These are phyloP conservation scores for Serripes groenlandicus DNA, from an alignment of 2,888 invertebrate species.

Conservation along the genomic window DNA sequence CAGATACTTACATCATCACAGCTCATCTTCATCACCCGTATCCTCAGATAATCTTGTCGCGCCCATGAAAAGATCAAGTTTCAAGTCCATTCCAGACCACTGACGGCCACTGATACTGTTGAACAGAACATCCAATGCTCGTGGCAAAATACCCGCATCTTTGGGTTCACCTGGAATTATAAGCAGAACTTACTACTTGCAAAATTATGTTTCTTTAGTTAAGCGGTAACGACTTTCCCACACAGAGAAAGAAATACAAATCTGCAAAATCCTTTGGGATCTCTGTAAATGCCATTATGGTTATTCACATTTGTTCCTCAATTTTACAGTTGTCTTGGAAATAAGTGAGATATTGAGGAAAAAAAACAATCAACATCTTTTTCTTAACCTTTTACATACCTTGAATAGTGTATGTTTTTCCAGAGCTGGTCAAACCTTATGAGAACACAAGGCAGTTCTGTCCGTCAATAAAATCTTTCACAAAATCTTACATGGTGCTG, in stretches of 20 bases:
- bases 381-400: no score
- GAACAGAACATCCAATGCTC: conserved; percentile 87
- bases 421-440: conserved; percentile 96
- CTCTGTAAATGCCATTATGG: no score
- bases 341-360: no score
- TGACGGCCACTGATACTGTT: conserved; percentile 84
- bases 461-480: conserved; percentile 89
- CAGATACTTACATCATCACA: conserved; percentile 81
- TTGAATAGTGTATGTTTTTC: conserved; percentile 94
- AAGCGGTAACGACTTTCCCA: no score
- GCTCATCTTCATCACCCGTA: conserved; percentile 84
- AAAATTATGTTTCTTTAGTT: no score
- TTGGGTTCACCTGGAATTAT: conserved; percentile 88
- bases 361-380: no score
- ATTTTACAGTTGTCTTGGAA: no score
- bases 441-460: conserved; percentile 92
- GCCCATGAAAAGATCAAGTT: conserved; percentile 85
- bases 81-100: conserved; percentile 78
- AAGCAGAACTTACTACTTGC: no score
- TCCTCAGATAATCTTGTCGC: conserved; percentile 79
- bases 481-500: conserved; percentile 88
- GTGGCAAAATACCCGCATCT: conserved; percentile 89
- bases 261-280: no score
- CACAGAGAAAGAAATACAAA: no score
- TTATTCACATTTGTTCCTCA: no score